These are phyloP conservation scores for Drosophila oshimai DNA, from an alignment of 1,140 invertebrate species.

Conservation along the genomic window DNA sequence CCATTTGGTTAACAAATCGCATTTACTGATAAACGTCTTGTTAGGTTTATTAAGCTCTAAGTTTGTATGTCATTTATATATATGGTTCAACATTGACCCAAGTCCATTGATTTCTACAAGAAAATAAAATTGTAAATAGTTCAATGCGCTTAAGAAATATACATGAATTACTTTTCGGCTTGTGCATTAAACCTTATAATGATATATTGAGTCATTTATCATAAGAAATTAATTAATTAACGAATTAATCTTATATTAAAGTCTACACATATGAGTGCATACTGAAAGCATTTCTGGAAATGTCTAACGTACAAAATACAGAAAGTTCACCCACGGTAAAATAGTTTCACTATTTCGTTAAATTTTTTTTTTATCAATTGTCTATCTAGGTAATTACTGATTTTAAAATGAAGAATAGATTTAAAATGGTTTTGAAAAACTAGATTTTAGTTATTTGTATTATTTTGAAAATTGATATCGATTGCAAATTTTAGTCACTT, in stretches of 20 bases:
- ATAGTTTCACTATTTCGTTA: slow-evolving; percentile 8
- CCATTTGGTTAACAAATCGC: slow-evolving; percentile 45
- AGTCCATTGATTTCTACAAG: slow-evolving; percentile 64
- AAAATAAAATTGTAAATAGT: slow-evolving; percentile 70
- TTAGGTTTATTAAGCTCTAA: slow-evolving; percentile 27
- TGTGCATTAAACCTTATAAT: slow-evolving; percentile 1
- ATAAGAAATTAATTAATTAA: slow-evolving; percentile 12
- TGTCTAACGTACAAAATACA: slow-evolving; percentile 1
- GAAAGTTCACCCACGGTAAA: no score
- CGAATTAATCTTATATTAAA: slow-evolving; percentile 23
- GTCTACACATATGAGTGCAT: neutral
- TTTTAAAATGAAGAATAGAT: no score
- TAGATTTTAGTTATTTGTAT: no score
- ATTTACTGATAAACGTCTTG: slow-evolving; percentile 54
- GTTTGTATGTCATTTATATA: slow-evolving; percentile 10
- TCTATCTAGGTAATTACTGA: no score
- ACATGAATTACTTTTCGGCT: slow-evolving; percentile 1
- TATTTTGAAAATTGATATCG: no score
- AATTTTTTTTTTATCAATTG: neutral
- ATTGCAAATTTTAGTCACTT: neutral
- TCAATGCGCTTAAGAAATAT: slow-evolving; percentile 23
- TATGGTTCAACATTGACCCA: slow-evolving; percentile 21
- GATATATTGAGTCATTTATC: slow-evolving; percentile 31
- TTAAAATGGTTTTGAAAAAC: no score
- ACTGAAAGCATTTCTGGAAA: neutral